A percentile compares a stretch with the other conserved stretches of the same genome.
phyloP scores from a whole-genome alignment of 2,113 vertebrate species.

The Neomonachus schauinslandi region DNA sequence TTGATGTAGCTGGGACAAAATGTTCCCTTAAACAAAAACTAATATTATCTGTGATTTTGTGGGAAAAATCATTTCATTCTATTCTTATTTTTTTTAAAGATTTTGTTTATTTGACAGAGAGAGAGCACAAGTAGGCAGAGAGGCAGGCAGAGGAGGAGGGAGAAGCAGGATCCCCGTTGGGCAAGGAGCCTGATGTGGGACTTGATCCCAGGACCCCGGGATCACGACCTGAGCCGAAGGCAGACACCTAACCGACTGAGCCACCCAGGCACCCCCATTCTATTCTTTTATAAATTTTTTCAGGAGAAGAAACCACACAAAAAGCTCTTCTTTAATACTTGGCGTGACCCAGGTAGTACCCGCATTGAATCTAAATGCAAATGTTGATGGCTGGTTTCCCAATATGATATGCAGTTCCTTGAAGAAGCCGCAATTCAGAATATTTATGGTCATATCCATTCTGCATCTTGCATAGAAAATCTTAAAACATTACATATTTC shows the following conservation, averaged over 20 bases:
- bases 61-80: not conserved
- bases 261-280: not conserved
- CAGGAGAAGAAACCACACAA: not conserved
- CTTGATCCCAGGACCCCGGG: no score
- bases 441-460: not conserved
- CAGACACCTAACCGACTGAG: no score
- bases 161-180: no score
- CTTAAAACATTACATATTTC: not conserved
- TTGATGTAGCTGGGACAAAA: not conserved
- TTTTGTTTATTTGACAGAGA: no score
- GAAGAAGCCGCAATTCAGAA: not conserved
- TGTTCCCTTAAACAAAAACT: constrained; percentile 19
- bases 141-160: no score
- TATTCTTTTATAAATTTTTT: not conserved
- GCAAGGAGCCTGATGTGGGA: no score
- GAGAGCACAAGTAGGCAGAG: no score
- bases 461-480: not conserved
- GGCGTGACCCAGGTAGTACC: not conserved
- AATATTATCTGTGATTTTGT: not conserved
- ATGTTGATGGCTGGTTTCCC: not conserved
- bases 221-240: no score
- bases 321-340: not conserved
- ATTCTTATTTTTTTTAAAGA: not conserved
- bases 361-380: not conserved
- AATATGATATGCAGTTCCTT: not conserved